Conservation (phyloP, 2,113 vertebrate species). For the Suncus etruscus region DNA sequence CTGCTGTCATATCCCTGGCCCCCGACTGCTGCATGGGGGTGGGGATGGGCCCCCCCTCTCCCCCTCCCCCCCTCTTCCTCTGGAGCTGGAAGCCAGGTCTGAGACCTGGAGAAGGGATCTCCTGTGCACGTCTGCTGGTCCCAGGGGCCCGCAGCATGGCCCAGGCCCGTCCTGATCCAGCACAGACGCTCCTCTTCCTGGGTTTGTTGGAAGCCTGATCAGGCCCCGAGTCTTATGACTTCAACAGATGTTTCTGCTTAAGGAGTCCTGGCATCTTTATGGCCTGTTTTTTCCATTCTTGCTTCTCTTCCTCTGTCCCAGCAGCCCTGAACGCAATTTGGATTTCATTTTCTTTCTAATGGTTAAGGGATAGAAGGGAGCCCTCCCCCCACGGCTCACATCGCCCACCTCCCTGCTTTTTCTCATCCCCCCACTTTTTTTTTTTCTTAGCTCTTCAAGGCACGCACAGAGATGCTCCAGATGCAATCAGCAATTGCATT, state of each 20-base stretch:
- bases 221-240: conserved; percentile 85
- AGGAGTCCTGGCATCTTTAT: conserved; percentile 90
- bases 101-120: conserved; percentile 75
- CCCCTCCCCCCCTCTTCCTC: conserved; percentile 1
- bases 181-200: conserved; percentile 88
- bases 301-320: conserved; percentile 86
- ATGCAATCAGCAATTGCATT: not conserved
- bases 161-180: conserved; percentile 84
- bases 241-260: conserved; percentile 91
- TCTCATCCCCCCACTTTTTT: not conserved
- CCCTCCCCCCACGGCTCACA: not conserved
- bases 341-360: conserved; percentile 82
- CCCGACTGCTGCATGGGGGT: not conserved
- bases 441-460: not conserved
- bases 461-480: not conserved
- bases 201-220: conserved; percentile 87
- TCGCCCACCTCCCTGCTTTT: not conserved
- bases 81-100: conserved; percentile 44
- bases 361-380: conserved; percentile 70
- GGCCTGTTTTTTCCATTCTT: conserved; percentile 91
- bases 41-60: not conserved
- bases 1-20: conserved; percentile 51
- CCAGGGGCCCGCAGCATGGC: conserved; percentile 81
- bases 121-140: conserved; percentile 75
- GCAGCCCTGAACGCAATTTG: conserved; percentile 86